Base-by-base conservation (phyloP, 1,140 invertebrate species). In the Adelges cooleyi region DNA sequence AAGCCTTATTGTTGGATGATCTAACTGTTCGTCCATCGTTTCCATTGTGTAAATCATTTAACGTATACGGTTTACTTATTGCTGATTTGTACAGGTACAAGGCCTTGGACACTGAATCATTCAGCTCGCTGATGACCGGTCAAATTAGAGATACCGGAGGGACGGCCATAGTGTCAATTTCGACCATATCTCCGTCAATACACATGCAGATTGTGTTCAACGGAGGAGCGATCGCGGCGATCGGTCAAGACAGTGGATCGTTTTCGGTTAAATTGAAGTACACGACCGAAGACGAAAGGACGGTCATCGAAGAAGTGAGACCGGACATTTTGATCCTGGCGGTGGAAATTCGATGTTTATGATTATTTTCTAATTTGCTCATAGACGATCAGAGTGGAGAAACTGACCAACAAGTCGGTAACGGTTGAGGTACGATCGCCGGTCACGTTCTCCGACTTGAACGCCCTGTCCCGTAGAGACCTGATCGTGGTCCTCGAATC, bases 201-300 rank as follows among this genome's bases (percentile, higher is more conserved):
- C 89, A 92, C 70, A 73, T 92, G 1, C 86, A 86, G 0, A 73
- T 92, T 0, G 80, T 90, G 0, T 91, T 91, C 71, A 91, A 89
- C 68, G 90, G 89, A 0, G 75, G 92, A 0, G 89, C 92, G 62
- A 74, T 77, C 0, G 74, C 80, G 10, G 27, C 33, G 2, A 10
- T 17, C 2, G 42, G 56, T 18, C 56, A 62, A 62, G 56, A 62
- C 25, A 10, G 25, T 13, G 56, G 56, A 48, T 48, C 18, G 51
- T 80, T 91, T 0, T 77, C 84, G n/a, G 75, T 92, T 3, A 82
- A 84, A 40, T 75, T 84, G 9, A 82, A 84, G 42, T 75, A 84
- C 46, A 76, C 80, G 46, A 75, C 80, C 1, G 85, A 88, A 33
- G 83, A 84, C 65, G 84, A 84, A 69, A 81, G 82, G 54, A 76